A percentile compares a stretch with the other conserved stretches of the same genome.
These are phyloP conservation scores for Epirrhoe alternata DNA, from an alignment of 2,888 invertebrate species.

Conservation along the genomic window DNA sequence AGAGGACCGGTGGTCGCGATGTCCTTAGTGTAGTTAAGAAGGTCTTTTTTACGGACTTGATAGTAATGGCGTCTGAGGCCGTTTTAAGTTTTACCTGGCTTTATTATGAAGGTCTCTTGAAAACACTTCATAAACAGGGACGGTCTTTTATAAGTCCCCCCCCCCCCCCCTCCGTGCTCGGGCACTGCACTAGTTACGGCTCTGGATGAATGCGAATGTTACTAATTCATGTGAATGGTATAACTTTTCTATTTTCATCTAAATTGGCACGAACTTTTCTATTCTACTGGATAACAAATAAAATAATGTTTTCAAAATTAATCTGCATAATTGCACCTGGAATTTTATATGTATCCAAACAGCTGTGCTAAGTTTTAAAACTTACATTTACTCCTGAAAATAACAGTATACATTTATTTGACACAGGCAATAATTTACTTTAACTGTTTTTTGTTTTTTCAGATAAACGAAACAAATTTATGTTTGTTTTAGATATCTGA, in stretches of 20 bases:
- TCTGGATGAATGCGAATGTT: neutral
- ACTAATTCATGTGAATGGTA: neutral
- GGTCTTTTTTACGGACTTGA: too few relatives aligned
- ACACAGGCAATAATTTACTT: conserved; percentile 13
- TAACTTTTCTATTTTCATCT: neutral
- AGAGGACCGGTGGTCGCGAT: too few relatives aligned
- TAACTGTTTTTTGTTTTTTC: conserved; percentile 45
- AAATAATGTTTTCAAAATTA: conserved; percentile 6
- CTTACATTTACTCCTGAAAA: neutral
- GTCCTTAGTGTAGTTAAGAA: too few relatives aligned
- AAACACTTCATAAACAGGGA: too few relatives aligned
- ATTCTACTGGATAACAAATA: conserved; percentile 9
- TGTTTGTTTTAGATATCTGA: conserved; percentile 39
- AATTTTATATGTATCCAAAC: neutral
- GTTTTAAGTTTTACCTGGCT: too few relatives aligned
- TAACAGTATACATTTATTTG: neutral
- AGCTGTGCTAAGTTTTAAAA: neutral
- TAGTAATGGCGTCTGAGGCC: too few relatives aligned
- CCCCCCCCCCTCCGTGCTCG: too few relatives aligned
- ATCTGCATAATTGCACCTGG: neutral
- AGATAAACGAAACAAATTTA: conserved; percentile 42
- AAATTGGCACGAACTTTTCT: conserved; percentile 35
- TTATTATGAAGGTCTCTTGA: too few relatives aligned
- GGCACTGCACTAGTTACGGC: too few relatives aligned
- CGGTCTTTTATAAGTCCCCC: too few relatives aligned